Evolutionary conservation across 2,797 vertebrate genomes (phyloP), one percentile per base, ranked within the genome.

Genomic region (Notamacropus eugenii): DNA sequence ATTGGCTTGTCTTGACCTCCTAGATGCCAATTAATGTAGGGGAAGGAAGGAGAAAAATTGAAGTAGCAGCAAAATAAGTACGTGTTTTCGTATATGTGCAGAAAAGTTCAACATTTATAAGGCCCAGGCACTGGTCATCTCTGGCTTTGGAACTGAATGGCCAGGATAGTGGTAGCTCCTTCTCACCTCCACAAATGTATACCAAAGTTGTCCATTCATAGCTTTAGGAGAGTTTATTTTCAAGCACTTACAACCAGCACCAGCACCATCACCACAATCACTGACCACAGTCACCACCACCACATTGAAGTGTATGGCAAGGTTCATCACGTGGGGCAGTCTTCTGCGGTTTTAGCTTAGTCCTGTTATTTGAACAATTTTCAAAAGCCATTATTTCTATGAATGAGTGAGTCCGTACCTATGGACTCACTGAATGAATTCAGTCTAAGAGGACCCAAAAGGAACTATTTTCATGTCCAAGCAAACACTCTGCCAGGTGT

Each of bases 351-450:
- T 94, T 29, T 58, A 94, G 87, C 55, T 93, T 50, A 50, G 16
- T 19, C 58, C 6, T 54, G 34, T 91, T 62, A 96, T 94, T 22
- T 28, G 28, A 96, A 28, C 0, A 55, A 54, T 40, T 96, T 96
- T 96, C 40, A 91, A 92, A 94, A 93, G 54, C 54, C 52, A 34
- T 95, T 94, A 74, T 96, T 96, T 59, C 46, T 92, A 58, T 95
- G 50, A 93, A 74, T 46, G 1, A 82, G 92, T 94, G 67, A 22
- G 19, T 82, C 67, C 24, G 95, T 90, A 95, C 16, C 54, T 10
- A 10, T 1, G 28, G 55, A 97, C 93, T 82, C 90, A 91, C 52
- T 93, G 93, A 92, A 55, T 95, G n/a, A 95, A 96, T 97, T 98
- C 95, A 94, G 54, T 62, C 93, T 56, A 54, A 97, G 22, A 90